Base-by-base conservation (phyloP, 2,113 vertebrate genomes). In the Esox niger region DNA sequence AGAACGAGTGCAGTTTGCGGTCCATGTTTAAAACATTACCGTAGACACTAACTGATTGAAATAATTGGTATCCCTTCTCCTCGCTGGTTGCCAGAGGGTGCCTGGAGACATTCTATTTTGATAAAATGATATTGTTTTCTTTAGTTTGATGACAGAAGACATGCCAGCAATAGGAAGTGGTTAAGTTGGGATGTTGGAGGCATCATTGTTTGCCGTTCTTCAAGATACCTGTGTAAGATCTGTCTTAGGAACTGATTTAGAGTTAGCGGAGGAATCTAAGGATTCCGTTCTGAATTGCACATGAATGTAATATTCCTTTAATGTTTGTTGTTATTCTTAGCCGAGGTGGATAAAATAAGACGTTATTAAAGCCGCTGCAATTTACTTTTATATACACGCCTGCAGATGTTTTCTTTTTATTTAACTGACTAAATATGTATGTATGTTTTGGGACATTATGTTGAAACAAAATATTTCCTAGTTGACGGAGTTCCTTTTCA, bases 21-120 rank as follows among this genome's bases (percentile, higher is more conserved):
- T 27, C 61, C 55, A 67, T 68, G 61, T 64, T 75, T 75, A 64
- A 76, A 65, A 67, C 46, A 35, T 74, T 64, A 30, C 59, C 73
- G 68, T 62, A 43, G 68, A 67, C 46, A 33, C 65, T 52, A 32
- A 62, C 60, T 74, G 72, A 74, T 70, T 68, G 68, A 60, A 74
- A 69, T 80, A 60, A 77, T 63, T 77, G 64, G 54, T 20, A 33
- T 68, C 52, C 38, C 9, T 47, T 35, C 38, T 69, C 49, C 23
- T 29, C 20, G 1, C n/a, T 31, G 38, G 29, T 46, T 60, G 29
- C 46, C 9, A 58, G 65, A 46, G 29, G 38, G 55, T 58, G 20
- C 20, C 13, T 4, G 6, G 23, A 46, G 33, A 38, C n/a, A 17
- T n/a, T 20, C 31, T 13, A 13, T 33, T 71, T 68, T 65, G 67